Evolutionary conservation across 2,888 invertebrate species (phyloP).

Genomic region (Tipula vernalis): DNA sequence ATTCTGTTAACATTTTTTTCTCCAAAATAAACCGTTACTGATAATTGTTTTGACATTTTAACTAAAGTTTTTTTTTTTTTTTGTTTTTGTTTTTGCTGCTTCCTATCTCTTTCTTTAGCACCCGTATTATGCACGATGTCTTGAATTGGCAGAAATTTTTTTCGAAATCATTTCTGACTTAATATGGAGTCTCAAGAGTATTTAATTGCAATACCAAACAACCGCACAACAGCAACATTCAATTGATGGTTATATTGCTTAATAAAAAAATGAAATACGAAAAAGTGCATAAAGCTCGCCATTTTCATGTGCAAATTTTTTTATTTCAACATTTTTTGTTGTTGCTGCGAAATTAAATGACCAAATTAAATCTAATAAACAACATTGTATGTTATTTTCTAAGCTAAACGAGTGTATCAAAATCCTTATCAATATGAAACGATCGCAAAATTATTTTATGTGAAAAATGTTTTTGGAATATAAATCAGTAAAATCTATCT

Average conservation of each 20-base stretch:
- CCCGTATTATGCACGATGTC: background rate
- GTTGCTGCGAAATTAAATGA: background rate
- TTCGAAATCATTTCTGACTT: background rate
- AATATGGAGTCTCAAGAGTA: background rate
- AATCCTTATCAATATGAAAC: background rate
- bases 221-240: background rate
- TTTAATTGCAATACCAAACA: background rate
- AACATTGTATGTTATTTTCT: background rate
- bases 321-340: background rate
- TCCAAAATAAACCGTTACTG: background rate
- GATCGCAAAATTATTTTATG: background rate
- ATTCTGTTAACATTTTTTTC: background rate
- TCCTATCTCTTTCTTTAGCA: background rate
- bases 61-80: background rate
- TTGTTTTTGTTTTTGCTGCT: background rate
- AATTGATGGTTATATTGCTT: slow-evolving; percentile 4
- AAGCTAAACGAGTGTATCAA: background rate
- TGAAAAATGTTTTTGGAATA: background rate
- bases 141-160: background rate
- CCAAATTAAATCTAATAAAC: background rate
- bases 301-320: background rate
- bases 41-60: background rate
- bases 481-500: background rate
- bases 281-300: background rate
- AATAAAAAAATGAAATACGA: background rate